Evolutionary conservation across 2,797 vertebrate species (phyloP).

Genomic region (Xenopus petersii): DNA sequence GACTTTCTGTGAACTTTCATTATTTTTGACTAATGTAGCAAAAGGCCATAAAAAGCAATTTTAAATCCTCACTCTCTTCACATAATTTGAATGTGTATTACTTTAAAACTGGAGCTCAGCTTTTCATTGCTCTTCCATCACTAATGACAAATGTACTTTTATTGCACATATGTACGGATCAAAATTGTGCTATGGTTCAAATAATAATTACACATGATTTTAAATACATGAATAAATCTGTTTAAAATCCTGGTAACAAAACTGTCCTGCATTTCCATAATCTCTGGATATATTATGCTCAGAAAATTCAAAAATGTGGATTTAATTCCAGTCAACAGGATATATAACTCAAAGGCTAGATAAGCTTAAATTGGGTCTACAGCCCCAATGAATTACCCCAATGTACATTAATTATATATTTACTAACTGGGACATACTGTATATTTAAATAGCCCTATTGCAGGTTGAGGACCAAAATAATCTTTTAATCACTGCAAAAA

Average conservation of each 20-base stretch:
- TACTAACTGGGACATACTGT: too few relatives aligned
- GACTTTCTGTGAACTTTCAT: slow-evolving; percentile 38
- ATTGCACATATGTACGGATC: slow-evolving; percentile 3
- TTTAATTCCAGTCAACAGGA: slow-evolving; percentile 34
- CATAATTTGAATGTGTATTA: slow-evolving; percentile 39
- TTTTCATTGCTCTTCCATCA: slow-evolving; percentile 36
- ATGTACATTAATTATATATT: too few relatives aligned
- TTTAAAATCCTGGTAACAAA: slow-evolving; percentile 35
- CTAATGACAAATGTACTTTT: slow-evolving; percentile 31
- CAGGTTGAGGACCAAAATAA: too few relatives aligned
- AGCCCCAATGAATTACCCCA: too few relatives aligned
- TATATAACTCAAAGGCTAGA: too few relatives aligned
- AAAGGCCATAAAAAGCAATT: slow-evolving; percentile 13
- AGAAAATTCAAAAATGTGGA: slow-evolving; percentile 35
- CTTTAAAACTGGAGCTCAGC: slow-evolving; percentile 28
- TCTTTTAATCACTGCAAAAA: too few relatives aligned
- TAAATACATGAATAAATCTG: slow-evolving; percentile 44
- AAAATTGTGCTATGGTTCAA: slow-evolving; percentile 23
- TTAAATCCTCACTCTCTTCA: slow-evolving; percentile 30
- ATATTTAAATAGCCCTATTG: too few relatives aligned
- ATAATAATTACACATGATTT: slow-evolving; percentile 39
- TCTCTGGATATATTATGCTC: slow-evolving; percentile 18
- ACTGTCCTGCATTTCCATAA: slow-evolving; percentile 47
- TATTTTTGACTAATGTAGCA: slow-evolving; percentile 12
- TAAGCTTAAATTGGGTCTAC: too few relatives aligned